phyloP scores from a whole-genome alignment of 53 echinoderm and acorn worm species.

The Astropecten irregularis region DNA sequence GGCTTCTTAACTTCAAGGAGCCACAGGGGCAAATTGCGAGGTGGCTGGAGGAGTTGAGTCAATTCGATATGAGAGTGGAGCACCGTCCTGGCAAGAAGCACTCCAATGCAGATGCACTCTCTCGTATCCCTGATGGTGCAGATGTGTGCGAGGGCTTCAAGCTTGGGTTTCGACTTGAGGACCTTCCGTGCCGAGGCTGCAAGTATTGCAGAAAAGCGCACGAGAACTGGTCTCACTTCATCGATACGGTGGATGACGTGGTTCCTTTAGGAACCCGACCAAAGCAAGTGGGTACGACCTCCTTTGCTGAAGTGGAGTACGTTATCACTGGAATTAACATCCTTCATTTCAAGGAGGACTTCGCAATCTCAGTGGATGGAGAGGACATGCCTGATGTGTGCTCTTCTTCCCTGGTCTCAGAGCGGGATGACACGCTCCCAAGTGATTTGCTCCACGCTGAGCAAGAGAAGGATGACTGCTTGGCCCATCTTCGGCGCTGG shows the following conservation, averaged over 20 bases:
- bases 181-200: constrained; percentile 37
- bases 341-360: not conserved
- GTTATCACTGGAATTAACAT: not conserved
- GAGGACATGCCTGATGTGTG: not conserved
- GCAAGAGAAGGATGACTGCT: not conserved
- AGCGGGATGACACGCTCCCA: not conserved
- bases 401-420: not conserved
- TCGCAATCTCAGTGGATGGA: not conserved
- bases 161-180: not conserved
- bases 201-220: constrained; percentile 22
- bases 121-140: constrained; percentile 9
- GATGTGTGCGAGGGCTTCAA: constrained; percentile 11
- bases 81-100: constrained; percentile 57
- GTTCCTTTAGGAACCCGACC: not conserved
- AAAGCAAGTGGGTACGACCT: not conserved
- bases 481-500: not conserved
- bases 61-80: constrained; percentile 48
- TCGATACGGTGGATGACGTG: not conserved
- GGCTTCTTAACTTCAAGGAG: constrained; percentile 42
- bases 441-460: not conserved
- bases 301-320: not conserved
- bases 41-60: constrained; percentile 64
- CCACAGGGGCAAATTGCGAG: constrained; percentile 60
- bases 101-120: constrained; percentile 41
- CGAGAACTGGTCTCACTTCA: constrained; percentile 13